These are phyloP conservation scores for Semnornis frantzii DNA, from an alignment of 2,113 vertebrate genomes.

Conservation along the genomic window DNA sequence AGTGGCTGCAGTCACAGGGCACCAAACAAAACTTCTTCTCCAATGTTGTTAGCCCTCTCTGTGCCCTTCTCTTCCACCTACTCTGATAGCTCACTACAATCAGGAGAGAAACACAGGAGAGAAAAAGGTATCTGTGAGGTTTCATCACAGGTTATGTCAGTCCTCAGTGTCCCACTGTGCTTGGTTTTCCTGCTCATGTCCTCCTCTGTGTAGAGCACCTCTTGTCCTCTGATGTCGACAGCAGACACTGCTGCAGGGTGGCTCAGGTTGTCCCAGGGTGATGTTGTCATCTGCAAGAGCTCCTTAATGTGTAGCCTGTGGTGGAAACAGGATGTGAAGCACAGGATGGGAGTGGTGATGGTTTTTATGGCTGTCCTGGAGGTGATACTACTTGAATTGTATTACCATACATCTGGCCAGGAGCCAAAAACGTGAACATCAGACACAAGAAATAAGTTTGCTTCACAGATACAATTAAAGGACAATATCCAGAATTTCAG, in stretches of 20 bases:
- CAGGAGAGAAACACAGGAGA: not conserved
- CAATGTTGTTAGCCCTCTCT: not conserved
- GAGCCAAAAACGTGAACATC: not conserved
- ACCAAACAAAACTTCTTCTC: not conserved
- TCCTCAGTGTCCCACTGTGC: rapidly evolving
- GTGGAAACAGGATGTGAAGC: conserved; percentile 70
- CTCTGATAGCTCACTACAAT: not conserved
- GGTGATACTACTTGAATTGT: not conserved
- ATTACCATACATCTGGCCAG: not conserved
- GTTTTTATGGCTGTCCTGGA: not conserved
- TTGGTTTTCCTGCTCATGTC: not conserved
- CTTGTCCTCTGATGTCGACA: not conserved
- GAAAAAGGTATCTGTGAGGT: not conserved
- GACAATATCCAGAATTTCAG: not conserved
- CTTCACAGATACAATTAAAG: not conserved
- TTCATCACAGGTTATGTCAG: not conserved
- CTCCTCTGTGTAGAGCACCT: rapidly evolving
- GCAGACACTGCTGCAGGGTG: not conserved
- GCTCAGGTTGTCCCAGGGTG: not conserved
- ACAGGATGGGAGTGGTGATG: conserved; percentile 58
- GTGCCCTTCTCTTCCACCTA: not conserved
- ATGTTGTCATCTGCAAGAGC: not conserved
- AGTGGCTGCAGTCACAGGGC: not conserved
- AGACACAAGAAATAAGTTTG: not conserved
- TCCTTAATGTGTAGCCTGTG: not conserved